Percentiles rank a stretch among this genome's conserved stretches.
Evolutionary conservation across 2,113 vertebrate genomes (phyloP).

Genomic region (Microtus montanus): DNA sequence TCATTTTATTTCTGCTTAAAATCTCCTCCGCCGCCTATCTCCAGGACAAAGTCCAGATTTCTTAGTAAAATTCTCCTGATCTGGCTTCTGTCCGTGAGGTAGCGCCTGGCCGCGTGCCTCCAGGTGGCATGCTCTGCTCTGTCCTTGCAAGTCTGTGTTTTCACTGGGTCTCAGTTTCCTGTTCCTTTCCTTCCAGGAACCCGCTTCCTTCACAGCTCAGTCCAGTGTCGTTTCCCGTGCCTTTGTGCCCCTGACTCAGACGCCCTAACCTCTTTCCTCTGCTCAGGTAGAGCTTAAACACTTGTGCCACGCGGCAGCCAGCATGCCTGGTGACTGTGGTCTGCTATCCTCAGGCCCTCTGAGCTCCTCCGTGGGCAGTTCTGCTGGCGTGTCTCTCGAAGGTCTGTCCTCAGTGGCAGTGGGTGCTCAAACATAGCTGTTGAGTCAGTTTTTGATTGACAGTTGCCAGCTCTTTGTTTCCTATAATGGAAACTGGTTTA

Average conservation of each 20-base stretch:
- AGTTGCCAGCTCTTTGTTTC: background rate
- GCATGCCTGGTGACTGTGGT: background rate
- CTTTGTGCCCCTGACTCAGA: background rate
- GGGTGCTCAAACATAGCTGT: background rate
- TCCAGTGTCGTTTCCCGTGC: background rate
- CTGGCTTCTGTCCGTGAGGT: background rate
- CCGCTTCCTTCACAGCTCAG: background rate
- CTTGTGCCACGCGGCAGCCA: background rate
- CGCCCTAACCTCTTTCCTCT: background rate
- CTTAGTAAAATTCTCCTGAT: background rate
- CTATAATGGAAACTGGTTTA: background rate
- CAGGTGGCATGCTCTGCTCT: background rate
- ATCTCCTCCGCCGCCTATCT: background rate
- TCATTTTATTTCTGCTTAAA: slow-evolving; percentile 44
- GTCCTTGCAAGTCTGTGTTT: background rate
- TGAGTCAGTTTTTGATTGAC: background rate
- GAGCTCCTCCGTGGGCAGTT: background rate
- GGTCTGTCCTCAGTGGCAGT: background rate
- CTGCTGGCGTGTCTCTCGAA: slow-evolving; percentile 5
- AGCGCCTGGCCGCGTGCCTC: background rate
- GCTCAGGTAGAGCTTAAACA: background rate
- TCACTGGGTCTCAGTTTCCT: background rate
- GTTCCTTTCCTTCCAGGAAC: background rate
- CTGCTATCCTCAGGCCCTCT: background rate
- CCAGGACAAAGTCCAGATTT: background rate